Evolutionary conservation across 2,113 vertebrate genomes (phyloP), one percentile per base, ranked within the genome.

Genomic region (Colius striatus): DNA sequence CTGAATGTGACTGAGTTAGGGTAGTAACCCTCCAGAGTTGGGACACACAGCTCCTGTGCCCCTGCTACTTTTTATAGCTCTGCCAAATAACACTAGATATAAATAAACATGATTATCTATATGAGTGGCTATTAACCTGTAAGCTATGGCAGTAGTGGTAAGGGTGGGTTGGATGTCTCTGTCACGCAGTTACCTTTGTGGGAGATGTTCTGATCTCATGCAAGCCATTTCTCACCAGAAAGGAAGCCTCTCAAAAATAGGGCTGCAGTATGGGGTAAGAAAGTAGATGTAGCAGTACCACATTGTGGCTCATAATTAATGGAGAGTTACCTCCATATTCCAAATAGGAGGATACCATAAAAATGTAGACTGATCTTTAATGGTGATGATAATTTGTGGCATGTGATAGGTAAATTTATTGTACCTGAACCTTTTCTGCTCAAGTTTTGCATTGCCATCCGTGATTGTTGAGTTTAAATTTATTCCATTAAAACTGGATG

Each of bases 321-420:
- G 20, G 22, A 65, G 43, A 53, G 1, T 60, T 92, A 67, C 48
- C 8, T 3, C 30, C 0, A 0, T 30, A 2, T 51, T 77, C 48
- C 17, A 60, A 55, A 71, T 5, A 48, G 27, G 43, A 85, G 68
- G 20, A 29, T 67, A 54, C 21, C 14, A 61, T 43, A n/a, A 87
- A 55, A 73, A 18, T 34, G 72, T 67, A 29, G 18, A 48, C 41
- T 32, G 1, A 1, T 51, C 13, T 14, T 76, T 79, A 61, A 47
- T 9, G 66, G 15, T 0, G 0, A 8, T 73, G 5, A 6, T 38
- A 5, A 16, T 51, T 25, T 77, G 30, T 74, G 2, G 1, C 50
- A 5, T 16, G 38, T n/a, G 18, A 9, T 36, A 66, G 27, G 36
- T 48, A 62, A 73, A 74, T 80, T 36, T 47, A 8, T 70, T 11